phyloP scores from a whole-genome alignment of 2,888 invertebrate genomes.

The Eupithecia dodoneata region DNA sequence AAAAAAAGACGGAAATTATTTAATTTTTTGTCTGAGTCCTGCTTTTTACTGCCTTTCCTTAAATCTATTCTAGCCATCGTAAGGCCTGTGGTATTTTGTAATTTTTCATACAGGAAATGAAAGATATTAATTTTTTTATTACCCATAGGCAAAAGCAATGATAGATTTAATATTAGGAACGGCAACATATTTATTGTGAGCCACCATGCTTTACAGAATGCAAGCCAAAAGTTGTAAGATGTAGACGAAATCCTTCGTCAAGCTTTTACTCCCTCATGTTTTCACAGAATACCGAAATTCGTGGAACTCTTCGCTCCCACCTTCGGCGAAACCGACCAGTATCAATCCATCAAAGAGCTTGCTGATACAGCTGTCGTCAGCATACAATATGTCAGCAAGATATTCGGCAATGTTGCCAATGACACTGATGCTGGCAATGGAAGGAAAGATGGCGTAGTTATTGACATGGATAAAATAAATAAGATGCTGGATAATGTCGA shows the following conservation, averaged over 20 bases:
- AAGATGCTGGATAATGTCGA: slow-evolving; percentile 56
- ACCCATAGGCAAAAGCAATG: no score
- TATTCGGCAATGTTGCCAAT: slow-evolving; percentile 51
- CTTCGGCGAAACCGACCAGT: slow-evolving; percentile 71
- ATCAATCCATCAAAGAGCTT: slow-evolving; percentile 60
- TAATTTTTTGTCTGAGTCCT: no score
- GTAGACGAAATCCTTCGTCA: not conserved
- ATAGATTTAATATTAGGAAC: not conserved
- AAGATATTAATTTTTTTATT: no score
- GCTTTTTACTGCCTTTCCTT: not conserved
- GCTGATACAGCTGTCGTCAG: slow-evolving; percentile 59
- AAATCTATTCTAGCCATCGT: not conserved
- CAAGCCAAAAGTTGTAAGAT: not conserved
- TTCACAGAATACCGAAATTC: slow-evolving; percentile 68
- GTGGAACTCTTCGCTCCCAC: slow-evolving; percentile 70
- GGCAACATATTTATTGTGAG: not conserved
- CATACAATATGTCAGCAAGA: slow-evolving; percentile 63
- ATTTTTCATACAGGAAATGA: not conserved
- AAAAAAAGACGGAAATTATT: no score
- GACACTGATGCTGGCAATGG: slow-evolving; percentile 36
- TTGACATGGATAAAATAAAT: slow-evolving; percentile 48
- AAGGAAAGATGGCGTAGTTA: slow-evolving; percentile 15
- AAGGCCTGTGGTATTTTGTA: not conserved
- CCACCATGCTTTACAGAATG: not conserved
- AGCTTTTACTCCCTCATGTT: not conserved